Evolutionary conservation across 23 tunicate species (phyloP).

Genomic region (Corella eumyota): DNA sequence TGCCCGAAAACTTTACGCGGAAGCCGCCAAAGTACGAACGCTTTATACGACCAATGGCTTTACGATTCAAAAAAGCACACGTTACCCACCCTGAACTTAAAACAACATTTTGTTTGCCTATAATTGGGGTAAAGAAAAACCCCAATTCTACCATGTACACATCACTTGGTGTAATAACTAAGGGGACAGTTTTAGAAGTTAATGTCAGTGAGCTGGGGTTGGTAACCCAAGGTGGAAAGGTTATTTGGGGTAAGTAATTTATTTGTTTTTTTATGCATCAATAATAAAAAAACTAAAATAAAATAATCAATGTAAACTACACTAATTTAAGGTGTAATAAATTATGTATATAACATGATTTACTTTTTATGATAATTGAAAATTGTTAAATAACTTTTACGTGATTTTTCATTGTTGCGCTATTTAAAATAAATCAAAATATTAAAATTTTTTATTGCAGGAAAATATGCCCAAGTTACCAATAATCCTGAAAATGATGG

Average conservation of each 20-base stretch:
- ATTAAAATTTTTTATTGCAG: constrained; percentile 20
- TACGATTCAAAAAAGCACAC: constrained; percentile 91
- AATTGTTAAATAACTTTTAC: too few relatives aligned
- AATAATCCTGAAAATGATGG: constrained; percentile 98
- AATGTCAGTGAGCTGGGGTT: constrained; percentile 93
- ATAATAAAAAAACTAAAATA: too few relatives aligned
- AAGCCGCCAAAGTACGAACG: constrained; percentile 94
- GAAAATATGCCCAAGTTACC: constrained; percentile 95
- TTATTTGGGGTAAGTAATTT: constrained; percentile 90
- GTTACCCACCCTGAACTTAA: constrained; percentile 95
- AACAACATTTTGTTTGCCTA: constrained; percentile 86
- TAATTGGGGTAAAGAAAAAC: constrained; percentile 95
- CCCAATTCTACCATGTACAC: constrained; percentile 93
- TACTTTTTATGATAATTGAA: too few relatives aligned
- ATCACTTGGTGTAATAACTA: constrained; percentile 88
- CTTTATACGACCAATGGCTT: constrained; percentile 94
- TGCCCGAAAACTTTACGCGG: constrained; percentile 87
- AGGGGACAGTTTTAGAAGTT: constrained; percentile 91
- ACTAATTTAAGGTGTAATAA: too few relatives aligned
- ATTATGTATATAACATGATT: too few relatives aligned
- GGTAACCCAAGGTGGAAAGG: constrained; percentile 98
- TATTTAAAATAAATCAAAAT: too few relatives aligned
- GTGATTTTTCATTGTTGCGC: too few relatives aligned
- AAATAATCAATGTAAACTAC: too few relatives aligned
- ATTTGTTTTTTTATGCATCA: neutral